phyloP scores from a whole-genome alignment of 2,888 invertebrate genomes.

The Lordiphosa fenestrarum region DNA sequence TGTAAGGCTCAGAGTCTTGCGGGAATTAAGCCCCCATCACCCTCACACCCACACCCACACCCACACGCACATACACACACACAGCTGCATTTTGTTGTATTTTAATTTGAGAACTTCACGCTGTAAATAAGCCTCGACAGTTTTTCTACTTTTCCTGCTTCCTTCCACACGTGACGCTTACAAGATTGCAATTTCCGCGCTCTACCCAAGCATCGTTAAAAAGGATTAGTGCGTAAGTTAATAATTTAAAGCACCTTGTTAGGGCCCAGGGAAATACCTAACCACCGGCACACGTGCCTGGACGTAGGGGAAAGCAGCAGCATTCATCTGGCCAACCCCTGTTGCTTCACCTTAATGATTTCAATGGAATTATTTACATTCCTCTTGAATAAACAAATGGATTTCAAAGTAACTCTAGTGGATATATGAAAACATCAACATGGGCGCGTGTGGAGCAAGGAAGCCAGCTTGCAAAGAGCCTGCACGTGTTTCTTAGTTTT shows the following conservation, averaged over 20 bases:
- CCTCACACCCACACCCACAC: no score
- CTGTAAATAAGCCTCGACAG: slow-evolving; percentile 29
- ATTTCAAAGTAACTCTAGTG: slow-evolving; percentile 12
- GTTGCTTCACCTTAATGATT: neutral
- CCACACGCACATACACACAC: no score
- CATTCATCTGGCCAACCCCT: no score
- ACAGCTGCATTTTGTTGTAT: neutral
- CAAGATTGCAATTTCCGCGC: slow-evolving; percentile 39
- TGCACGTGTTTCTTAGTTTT: no score
- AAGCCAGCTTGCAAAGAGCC: no score
- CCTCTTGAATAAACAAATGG: neutral
- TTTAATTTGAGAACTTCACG: slow-evolving; percentile 47
- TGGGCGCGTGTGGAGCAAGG: no score
- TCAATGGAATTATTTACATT: no score
- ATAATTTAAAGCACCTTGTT: neutral
- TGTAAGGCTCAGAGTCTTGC: slow-evolving; percentile 18
- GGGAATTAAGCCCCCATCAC: no score
- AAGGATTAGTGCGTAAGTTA: slow-evolving; percentile 54
- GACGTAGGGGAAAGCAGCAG: no score
- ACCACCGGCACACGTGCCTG: no score
- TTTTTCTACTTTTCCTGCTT: slow-evolving; percentile 9
- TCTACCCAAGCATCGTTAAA: slow-evolving; percentile 64
- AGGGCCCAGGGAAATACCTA: no score
- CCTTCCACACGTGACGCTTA: slow-evolving; percentile 37
- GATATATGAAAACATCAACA: no score